A percentile compares a stretch with the other conserved stretches of the same genome.
These are phyloP conservation scores for Serripes groenlandicus DNA, from an alignment of 2,888 invertebrate genomes.

Conservation along the genomic window DNA sequence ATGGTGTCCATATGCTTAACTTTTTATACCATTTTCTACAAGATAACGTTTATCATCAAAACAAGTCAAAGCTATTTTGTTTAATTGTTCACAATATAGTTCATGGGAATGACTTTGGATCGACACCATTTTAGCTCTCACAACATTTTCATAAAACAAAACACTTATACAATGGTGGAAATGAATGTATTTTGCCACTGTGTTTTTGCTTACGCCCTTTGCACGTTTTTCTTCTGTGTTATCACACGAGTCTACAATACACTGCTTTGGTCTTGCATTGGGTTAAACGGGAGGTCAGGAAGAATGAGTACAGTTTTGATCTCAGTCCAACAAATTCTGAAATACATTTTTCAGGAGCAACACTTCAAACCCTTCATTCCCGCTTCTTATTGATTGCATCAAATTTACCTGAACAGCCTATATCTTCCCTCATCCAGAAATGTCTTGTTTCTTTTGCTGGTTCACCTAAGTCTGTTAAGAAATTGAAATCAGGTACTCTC, in stretches of 20 bases:
- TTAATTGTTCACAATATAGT: constrained; percentile 11
- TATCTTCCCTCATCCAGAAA: no score
- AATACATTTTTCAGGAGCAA: background rate
- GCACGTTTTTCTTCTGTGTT: constrained; percentile 54
- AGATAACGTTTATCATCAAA: constrained; percentile 30
- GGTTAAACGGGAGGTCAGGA: no score
- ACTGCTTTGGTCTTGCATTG: background rate
- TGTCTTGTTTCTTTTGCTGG: no score
- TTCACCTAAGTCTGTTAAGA: no score
- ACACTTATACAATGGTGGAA: constrained; percentile 19
- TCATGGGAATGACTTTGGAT: constrained; percentile 28
- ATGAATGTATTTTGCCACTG: constrained; percentile 24
- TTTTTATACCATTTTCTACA: background rate
- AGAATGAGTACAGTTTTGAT: constrained; percentile 18
- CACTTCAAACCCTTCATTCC: no score
- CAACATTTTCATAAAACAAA: constrained; percentile 15
- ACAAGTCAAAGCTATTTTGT: background rate
- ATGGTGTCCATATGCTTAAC: constrained; percentile 3
- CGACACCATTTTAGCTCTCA: background rate
- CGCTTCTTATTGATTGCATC: no score
- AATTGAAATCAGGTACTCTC: no score
- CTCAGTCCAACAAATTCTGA: constrained; percentile 16
- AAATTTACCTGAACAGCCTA: no score
- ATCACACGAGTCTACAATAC: no score
- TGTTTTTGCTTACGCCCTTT: constrained; percentile 56